Evolutionary conservation across 2,888 invertebrate species (phyloP).

Genomic region (Amblyjoppa fuscipennis): DNA sequence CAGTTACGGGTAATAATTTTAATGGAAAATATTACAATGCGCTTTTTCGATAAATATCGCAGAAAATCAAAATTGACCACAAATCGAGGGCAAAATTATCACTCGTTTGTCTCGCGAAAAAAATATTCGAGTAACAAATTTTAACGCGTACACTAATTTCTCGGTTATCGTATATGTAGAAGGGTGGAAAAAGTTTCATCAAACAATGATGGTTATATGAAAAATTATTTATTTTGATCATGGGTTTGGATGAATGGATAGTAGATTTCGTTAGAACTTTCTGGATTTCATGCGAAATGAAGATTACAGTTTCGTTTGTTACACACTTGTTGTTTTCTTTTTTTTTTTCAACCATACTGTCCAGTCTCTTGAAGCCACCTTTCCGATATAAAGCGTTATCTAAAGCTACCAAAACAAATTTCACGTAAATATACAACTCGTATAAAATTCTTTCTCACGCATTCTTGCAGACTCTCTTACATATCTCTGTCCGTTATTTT

Average conservation of each 20-base stretch:
- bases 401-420: slow-evolving; percentile 67
- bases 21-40: slow-evolving; percentile 26
- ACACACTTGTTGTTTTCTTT: slow-evolving; percentile 41
- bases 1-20: slow-evolving; percentile 49
- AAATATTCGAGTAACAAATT: background rate
- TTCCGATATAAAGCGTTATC: slow-evolving; percentile 60
- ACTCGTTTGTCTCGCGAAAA: too few species aligned
- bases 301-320: slow-evolving; percentile 54
- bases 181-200: slow-evolving; percentile 16
- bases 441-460: slow-evolving; percentile 75
- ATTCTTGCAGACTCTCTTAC: slow-evolving; percentile 67
- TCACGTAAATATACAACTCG: slow-evolving; percentile 73
- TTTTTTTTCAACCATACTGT: slow-evolving; percentile 41
- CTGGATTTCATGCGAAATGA: slow-evolving; percentile 51
- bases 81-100: background rate
- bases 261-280: slow-evolving; percentile 59
- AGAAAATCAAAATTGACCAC: background rate
- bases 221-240: slow-evolving; percentile 78
- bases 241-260: slow-evolving; percentile 67
- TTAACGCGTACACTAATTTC: background rate
- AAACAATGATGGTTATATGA: slow-evolving; percentile 71
- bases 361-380: slow-evolving; percentile 59
- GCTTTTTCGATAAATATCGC: background rate
- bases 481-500: slow-evolving; percentile 19
- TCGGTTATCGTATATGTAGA: background rate